phyloP scores from a whole-genome alignment of 92 coral and sea anemone species.

The Hydrozoanthus gracilis region DNA sequence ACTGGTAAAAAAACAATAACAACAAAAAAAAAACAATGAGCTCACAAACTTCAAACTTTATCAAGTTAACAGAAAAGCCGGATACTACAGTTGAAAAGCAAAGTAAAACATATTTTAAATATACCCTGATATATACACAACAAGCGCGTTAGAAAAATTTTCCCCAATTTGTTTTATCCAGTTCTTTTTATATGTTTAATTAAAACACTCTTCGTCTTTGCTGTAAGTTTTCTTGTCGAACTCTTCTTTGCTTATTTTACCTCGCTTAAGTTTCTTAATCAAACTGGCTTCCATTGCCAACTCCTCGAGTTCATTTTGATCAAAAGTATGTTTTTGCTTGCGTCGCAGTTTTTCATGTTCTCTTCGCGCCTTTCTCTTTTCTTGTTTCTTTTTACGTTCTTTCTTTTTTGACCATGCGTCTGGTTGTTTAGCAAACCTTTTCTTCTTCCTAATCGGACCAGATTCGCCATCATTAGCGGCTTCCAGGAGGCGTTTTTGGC shows the following conservation, averaged over 20 bases:
- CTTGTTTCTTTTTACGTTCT: constrained; percentile 75
- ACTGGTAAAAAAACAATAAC: too few relatives aligned
- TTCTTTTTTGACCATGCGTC: constrained; percentile 88
- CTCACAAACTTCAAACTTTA: too few relatives aligned
- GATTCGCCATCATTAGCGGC: background rate
- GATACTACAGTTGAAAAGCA: too few relatives aligned
- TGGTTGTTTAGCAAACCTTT: constrained; percentile 52
- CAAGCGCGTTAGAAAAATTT: too few relatives aligned
- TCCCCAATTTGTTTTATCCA: too few relatives aligned
- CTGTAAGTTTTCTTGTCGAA: constrained; percentile 70
- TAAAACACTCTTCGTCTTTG: constrained; percentile 41
- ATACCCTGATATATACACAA: too few relatives aligned
- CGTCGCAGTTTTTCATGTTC: constrained; percentile 64
- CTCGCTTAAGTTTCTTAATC: constrained; percentile 88
- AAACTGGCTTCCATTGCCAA: constrained; percentile 82
- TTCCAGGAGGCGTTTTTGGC: constrained; percentile 70
- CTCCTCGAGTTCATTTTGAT: constrained; percentile 86
- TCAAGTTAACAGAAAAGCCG: too few relatives aligned
- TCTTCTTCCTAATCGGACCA: constrained; percentile 44
- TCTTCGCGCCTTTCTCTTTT: constrained; percentile 77
- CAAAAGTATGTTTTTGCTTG: constrained; percentile 67
- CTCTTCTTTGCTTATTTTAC: constrained; percentile 82
- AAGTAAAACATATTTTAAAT: too few relatives aligned
- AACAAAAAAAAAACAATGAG: too few relatives aligned
- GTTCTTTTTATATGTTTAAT: background rate